A percentile compares a stretch with the other conserved stretches of the same genome.
Evolutionary conservation across 2,113 vertebrate species (phyloP).

Genomic region (Thryonomys swinderianus): DNA sequence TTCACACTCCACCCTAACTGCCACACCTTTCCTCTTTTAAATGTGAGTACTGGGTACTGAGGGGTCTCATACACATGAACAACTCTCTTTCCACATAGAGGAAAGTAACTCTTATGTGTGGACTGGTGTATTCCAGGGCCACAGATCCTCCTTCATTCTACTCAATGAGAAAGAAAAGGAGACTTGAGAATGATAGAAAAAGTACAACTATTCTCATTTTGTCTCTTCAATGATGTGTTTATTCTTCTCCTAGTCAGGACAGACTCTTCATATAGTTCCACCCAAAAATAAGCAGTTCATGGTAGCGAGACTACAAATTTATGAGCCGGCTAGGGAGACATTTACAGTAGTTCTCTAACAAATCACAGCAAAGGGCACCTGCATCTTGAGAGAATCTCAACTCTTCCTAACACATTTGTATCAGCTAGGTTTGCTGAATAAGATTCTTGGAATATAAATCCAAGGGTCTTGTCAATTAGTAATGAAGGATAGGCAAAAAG

Average conservation of each 20-base stretch:
- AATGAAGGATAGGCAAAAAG: not conserved
- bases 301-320: fast-evolving
- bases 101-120: not conserved
- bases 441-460: not conserved
- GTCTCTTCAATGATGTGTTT: fast-evolving
- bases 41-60: too few species aligned
- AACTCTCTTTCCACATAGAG: not conserved
- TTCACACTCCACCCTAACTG: too few species aligned
- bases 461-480: not conserved
- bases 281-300: not conserved
- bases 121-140: not conserved
- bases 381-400: not conserved
- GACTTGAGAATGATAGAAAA: not conserved
- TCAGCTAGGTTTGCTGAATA: not conserved
- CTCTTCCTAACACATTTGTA: not conserved
- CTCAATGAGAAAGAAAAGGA: not conserved
- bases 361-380: not conserved
- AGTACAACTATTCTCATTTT: not conserved
- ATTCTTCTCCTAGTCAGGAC: not conserved
- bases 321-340: fast-evolving
- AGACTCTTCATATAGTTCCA: not conserved
- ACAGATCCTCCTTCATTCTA: not conserved
- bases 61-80: too few species aligned
- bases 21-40: not conserved
- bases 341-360: not conserved